A percentile compares a stretch with the other conserved stretches of the same genome.
These are phyloP conservation scores for Itoplectis maculator DNA, from an alignment of 2,888 invertebrate genomes.

Conservation along the genomic window DNA sequence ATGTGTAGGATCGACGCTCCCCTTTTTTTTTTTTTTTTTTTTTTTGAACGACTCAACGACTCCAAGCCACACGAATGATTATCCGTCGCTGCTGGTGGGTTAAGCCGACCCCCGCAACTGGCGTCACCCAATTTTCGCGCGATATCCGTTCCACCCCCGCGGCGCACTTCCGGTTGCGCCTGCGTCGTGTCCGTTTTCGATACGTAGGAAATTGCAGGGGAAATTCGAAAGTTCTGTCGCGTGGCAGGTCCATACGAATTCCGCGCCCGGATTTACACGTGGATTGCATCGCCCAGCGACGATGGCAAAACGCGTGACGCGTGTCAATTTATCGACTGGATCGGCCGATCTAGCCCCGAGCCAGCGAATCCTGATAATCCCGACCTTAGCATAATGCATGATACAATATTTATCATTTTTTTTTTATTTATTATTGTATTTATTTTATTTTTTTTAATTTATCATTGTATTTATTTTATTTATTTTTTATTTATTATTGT, in stretches of 20 bases:
- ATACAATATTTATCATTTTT: slow-evolving; percentile 16
- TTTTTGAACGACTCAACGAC: slow-evolving; percentile 29
- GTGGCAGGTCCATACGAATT: slow-evolving; percentile 44
- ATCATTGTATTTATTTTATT: too few species aligned
- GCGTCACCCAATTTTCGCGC: slow-evolving; percentile 79
- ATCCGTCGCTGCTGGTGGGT: slow-evolving; percentile 41
- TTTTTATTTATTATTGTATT: too few species aligned
- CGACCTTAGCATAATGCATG: slow-evolving; percentile 19
- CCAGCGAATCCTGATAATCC: slow-evolving; percentile 8
- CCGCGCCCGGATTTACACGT: slow-evolving; percentile 21
- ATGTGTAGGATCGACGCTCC: too few species aligned
- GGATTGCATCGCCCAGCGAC: slow-evolving; percentile 41
- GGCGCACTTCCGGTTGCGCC: slow-evolving; percentile 78
- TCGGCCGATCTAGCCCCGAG: slow-evolving; percentile 43
- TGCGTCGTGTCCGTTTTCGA: slow-evolving; percentile 75
- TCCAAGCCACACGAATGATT: slow-evolving; percentile 62
- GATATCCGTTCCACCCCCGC: slow-evolving; percentile 78
- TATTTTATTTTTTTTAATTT: too few species aligned
- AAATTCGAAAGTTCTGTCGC: slow-evolving; percentile 82
- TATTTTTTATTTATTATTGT: too few species aligned
- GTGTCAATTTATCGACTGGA: slow-evolving; percentile 60
- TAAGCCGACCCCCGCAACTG: slow-evolving; percentile 4
- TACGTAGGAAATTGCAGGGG: slow-evolving; percentile 83
- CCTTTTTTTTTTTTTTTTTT: slow-evolving; percentile 23
- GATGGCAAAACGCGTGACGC: slow-evolving; percentile 60